These are phyloP conservation scores for Bos javanicus DNA, from an alignment of 2,113 vertebrate species.

Conservation along the genomic window DNA sequence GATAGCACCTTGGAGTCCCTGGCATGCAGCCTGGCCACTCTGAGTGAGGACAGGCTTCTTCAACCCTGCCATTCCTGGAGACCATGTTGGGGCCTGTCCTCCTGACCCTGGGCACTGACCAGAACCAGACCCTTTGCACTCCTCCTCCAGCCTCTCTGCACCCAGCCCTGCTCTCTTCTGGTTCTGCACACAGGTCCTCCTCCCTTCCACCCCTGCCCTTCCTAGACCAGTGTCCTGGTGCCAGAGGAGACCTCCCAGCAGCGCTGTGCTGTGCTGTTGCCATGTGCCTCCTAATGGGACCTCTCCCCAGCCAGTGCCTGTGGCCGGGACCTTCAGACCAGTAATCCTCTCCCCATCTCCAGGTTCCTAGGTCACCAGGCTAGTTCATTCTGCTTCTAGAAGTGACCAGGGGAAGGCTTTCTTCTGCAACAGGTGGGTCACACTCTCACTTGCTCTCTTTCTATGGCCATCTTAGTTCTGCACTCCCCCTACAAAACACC, in stretches of 20 bases:
- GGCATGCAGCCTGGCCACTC: fast-evolving
- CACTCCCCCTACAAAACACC: neutral
- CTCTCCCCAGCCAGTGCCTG: neutral
- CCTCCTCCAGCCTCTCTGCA: neutral
- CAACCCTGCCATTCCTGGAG: neutral
- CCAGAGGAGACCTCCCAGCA: neutral
- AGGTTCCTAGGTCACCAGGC: neutral
- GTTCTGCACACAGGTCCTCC: neutral
- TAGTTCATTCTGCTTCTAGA: neutral
- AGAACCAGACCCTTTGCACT: too few relatives aligned
- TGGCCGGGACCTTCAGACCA: neutral
- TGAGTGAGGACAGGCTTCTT: neutral
- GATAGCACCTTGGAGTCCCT: neutral
- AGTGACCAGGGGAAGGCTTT: neutral
- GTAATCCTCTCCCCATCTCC: neutral
- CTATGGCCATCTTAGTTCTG: neutral
- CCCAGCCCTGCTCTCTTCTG: neutral
- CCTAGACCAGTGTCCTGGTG: neutral
- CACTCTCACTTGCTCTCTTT: neutral
- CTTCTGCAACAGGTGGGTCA: neutral
- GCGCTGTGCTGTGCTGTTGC: fast-evolving
- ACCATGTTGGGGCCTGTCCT: neutral
- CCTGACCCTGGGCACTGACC: neutral
- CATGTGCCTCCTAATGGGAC: neutral
- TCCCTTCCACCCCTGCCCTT: fast-evolving